phyloP scores from a whole-genome alignment of 1,140 invertebrate genomes.

The Argopecten irradians region DNA sequence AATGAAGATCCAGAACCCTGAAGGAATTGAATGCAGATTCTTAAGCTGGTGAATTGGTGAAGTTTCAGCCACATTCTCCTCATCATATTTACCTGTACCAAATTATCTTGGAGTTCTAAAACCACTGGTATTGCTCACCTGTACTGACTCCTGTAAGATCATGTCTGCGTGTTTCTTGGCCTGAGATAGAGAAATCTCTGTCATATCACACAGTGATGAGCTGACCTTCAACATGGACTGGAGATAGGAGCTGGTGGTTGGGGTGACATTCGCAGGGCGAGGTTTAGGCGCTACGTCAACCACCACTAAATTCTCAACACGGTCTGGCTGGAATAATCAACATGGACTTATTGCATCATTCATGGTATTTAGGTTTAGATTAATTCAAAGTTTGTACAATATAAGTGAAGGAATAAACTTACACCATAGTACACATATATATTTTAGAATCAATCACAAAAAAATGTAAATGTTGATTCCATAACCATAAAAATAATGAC shows the following conservation, averaged over 20 bases:
- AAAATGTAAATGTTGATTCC: not conserved
- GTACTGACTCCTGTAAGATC: slow-evolving; percentile 49
- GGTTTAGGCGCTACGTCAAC: slow-evolving; percentile 89
- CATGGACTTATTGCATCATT: not conserved
- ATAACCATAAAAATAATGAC: not conserved
- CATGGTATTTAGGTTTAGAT: not conserved
- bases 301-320: slow-evolving; percentile 87
- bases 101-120: too few relatives aligned
- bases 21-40: too few relatives aligned
- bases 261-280: slow-evolving; percentile 80
- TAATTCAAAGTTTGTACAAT: not conserved
- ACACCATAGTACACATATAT: not conserved
- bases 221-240: slow-evolving; percentile 45
- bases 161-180: slow-evolving; percentile 47
- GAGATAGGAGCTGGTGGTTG: slow-evolving; percentile 27
- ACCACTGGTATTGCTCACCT: slow-evolving; percentile 41
- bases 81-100: too few relatives aligned
- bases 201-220: not conserved
- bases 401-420: not conserved
- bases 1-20: too few relatives aligned
- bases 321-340: slow-evolving; percentile 81
- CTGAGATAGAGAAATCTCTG: slow-evolving; percentile 35
- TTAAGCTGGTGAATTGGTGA: not conserved
- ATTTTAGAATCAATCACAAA: not conserved
- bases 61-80: not conserved